Conservation (phyloP, 1,140 invertebrate genomes). For the Drosophila bipectinata region DNA sequence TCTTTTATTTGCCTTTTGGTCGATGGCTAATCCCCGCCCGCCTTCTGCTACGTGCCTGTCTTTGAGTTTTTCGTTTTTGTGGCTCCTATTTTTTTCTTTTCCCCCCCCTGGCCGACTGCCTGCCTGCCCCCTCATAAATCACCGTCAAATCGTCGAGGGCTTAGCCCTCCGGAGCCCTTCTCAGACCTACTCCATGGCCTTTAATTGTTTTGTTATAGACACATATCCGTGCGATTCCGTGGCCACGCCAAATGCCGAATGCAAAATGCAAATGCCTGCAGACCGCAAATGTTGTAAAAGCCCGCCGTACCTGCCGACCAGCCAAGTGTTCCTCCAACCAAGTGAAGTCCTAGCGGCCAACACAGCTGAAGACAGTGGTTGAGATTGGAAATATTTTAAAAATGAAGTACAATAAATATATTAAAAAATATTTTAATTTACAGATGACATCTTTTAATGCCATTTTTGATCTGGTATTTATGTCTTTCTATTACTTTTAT, state of each 20-base stretch:
- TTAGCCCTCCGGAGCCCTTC: conserved; percentile 38
- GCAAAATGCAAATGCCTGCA: conserved; percentile 75
- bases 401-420: neutral
- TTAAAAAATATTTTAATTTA: neutral
- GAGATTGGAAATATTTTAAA: neutral
- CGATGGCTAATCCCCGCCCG: conserved; percentile 63
- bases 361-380: conserved; percentile 26
- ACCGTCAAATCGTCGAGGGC: conserved; percentile 76
- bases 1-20: conserved; percentile 78
- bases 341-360: conserved; percentile 32
- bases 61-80: conserved; percentile 63
- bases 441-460: too few species aligned
- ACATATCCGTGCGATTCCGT: conserved; percentile 68
- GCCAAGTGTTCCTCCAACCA: conserved; percentile 9
- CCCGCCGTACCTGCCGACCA: conserved; percentile 19
- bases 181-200: conserved; percentile 28
- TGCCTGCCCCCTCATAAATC: conserved; percentile 64
- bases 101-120: conserved; percentile 3
- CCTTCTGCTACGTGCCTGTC: conserved; percentile 72
- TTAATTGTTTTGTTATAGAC: conserved; percentile 83
- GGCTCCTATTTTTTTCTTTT: conserved; percentile 11
- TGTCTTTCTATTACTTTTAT: neutral
- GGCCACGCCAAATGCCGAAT: conserved; percentile 54
- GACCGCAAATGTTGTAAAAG: conserved; percentile 72
- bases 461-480: neutral